phyloP scores from a whole-genome alignment of 2,797 vertebrate species.

The Caiman crocodilus region DNA sequence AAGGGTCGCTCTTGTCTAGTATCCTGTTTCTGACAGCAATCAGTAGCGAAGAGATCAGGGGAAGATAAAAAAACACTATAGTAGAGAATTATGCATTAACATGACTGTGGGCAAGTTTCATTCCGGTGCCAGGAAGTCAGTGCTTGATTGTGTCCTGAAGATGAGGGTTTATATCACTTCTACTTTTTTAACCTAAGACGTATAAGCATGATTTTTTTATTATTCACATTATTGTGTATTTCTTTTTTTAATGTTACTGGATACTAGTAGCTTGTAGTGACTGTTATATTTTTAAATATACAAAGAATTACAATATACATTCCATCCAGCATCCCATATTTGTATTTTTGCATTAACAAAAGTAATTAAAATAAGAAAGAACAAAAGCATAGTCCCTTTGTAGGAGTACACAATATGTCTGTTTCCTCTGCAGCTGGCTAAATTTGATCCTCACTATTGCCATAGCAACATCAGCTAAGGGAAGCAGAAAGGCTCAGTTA shows the following conservation, averaged over 20 bases:
- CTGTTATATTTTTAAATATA: slow-evolving; percentile 36
- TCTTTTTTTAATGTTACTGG: neutral
- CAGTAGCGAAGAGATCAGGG: neutral
- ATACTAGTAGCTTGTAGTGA: neutral
- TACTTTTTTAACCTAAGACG: neutral
- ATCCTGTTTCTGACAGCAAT: neutral
- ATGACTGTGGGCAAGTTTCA: neutral
- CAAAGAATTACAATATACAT: neutral
- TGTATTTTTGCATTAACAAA: neutral
- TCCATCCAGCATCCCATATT: neutral
- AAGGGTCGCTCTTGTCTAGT: neutral
- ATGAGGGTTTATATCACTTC: neutral
- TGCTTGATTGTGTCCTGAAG: slow-evolving; percentile 9
- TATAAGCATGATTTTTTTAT: neutral
- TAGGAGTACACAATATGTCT: slow-evolving; percentile 36
- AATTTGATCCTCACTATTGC: slow-evolving; percentile 63
- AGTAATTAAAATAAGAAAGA: slow-evolving; percentile 44
- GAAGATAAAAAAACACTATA: neutral
- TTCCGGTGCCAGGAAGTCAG: neutral
- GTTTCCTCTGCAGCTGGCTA: slow-evolving; percentile 36
- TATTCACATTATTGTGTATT: neutral
- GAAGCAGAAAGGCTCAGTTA: neutral
- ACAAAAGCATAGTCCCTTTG: neutral
- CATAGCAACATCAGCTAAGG: slow-evolving; percentile 51
- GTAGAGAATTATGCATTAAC: neutral